Evolutionary conservation across 2,113 vertebrate species (phyloP).

Genomic region (Rhynchopsitta pachyrhyncha): DNA sequence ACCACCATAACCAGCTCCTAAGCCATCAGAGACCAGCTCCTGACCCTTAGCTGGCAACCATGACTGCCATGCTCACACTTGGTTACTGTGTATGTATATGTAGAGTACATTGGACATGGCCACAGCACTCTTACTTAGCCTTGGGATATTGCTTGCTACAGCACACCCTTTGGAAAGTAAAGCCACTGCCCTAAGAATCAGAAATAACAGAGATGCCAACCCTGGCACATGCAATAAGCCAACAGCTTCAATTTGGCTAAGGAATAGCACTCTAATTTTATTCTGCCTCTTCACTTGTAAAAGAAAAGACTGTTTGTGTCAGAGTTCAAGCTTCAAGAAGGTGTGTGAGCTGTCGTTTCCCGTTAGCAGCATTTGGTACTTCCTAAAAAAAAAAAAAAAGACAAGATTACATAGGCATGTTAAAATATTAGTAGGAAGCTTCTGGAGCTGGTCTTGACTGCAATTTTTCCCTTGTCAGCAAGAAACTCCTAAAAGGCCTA

Average conservation of each 20-base stretch:
- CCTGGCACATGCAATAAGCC: neutral
- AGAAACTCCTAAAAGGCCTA: neutral
- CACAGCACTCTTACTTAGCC: neutral
- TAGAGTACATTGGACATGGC: neutral
- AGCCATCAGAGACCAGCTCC: neutral
- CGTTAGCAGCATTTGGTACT: neutral
- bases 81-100: rapidly evolving
- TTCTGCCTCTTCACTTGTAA: neutral
- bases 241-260: neutral
- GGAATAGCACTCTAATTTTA: neutral
- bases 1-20: neutral
- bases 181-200: neutral
- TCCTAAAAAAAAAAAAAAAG: neutral
- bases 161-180: neutral
- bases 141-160: neutral
- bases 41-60: neutral
- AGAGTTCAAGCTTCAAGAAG: slow-evolving; percentile 17
- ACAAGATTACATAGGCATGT: neutral
- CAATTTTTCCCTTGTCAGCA: neutral
- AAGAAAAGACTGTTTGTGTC: neutral
- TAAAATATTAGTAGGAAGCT: neutral
- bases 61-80: rapidly evolving
- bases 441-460: neutral
- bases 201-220: neutral
- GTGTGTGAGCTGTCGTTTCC: neutral